Conservation (phyloP, 2,113 vertebrate species). For the Scytalopus superciliaris region DNA sequence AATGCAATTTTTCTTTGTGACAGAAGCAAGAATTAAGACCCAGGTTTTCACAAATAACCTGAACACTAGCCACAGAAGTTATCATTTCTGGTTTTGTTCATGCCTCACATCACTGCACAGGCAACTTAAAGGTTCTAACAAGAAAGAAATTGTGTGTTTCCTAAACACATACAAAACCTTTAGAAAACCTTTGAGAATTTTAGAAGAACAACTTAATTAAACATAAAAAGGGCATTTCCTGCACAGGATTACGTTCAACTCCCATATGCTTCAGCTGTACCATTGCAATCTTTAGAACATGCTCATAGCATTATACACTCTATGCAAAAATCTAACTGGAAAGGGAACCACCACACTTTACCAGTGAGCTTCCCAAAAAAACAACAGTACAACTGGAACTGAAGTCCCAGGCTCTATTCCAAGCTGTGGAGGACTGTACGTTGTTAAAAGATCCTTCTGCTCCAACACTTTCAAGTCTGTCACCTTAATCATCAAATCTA, state of each 20-base stretch:
- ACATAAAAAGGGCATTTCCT: background rate
- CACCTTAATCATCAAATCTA: background rate
- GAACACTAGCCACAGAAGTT: background rate
- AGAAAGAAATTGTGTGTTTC: background rate
- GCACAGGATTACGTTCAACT: background rate
- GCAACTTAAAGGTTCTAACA: background rate
- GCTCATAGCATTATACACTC: rapidly evolving
- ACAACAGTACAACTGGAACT: background rate
- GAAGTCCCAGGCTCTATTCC: background rate
- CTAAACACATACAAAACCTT: background rate
- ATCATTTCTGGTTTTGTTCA: background rate
- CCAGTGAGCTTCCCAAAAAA: background rate
- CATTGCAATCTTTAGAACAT: background rate
- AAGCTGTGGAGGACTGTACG: background rate
- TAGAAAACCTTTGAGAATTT: background rate
- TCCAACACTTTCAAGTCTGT: background rate
- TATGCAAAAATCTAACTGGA: background rate
- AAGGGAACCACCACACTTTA: background rate
- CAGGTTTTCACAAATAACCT: background rate
- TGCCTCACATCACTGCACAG: background rate
- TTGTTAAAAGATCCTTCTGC: background rate
- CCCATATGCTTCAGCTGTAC: background rate
- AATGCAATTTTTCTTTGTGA: background rate
- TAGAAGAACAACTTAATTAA: background rate
- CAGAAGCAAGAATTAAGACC: background rate